Percentiles rank a stretch among this genome's conserved stretches.
These are phyloP conservation scores for Plodia interpunctella DNA, from an alignment of 1,140 invertebrate genomes.

Conservation along the genomic window DNA sequence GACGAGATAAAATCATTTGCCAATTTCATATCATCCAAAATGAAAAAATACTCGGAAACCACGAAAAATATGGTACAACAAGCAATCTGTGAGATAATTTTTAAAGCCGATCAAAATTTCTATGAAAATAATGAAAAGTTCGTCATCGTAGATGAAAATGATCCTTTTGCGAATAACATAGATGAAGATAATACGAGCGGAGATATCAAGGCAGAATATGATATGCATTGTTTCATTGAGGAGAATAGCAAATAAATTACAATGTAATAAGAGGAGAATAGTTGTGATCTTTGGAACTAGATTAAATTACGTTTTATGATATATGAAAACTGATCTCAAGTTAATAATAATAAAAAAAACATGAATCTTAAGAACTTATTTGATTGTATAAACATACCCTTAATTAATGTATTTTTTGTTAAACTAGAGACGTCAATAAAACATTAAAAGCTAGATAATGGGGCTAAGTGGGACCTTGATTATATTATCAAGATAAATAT, in stretches of 20 bases:
- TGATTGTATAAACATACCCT: too few species aligned
- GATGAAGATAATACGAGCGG: not conserved
- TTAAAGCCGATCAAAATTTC: slow-evolving; percentile 30
- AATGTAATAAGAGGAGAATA: too few species aligned
- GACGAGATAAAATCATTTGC: slow-evolving; percentile 30
- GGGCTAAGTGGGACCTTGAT: too few species aligned
- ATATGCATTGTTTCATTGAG: not conserved
- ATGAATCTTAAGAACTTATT: too few species aligned
- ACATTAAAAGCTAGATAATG: too few species aligned
- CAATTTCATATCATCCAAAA: slow-evolving; percentile 30
- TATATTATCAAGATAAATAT: too few species aligned
- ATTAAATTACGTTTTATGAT: too few species aligned
- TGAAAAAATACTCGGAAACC: slow-evolving; percentile 26
- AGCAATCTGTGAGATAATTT: slow-evolving; percentile 31
- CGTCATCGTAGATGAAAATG: not conserved
- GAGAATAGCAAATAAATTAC: not conserved
- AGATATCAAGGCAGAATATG: not conserved
- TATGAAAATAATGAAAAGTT: slow-evolving; percentile 18
- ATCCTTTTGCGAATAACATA: not conserved
- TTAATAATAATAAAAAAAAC: too few species aligned
- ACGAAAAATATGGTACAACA: slow-evolving; percentile 31
- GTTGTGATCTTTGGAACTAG: too few species aligned
- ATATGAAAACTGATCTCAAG: too few species aligned
- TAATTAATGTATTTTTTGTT: too few species aligned
- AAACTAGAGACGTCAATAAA: too few species aligned